These are phyloP conservation scores for Lasioglossum malachurum DNA, from an alignment of 2,888 invertebrate species.

Conservation along the genomic window DNA sequence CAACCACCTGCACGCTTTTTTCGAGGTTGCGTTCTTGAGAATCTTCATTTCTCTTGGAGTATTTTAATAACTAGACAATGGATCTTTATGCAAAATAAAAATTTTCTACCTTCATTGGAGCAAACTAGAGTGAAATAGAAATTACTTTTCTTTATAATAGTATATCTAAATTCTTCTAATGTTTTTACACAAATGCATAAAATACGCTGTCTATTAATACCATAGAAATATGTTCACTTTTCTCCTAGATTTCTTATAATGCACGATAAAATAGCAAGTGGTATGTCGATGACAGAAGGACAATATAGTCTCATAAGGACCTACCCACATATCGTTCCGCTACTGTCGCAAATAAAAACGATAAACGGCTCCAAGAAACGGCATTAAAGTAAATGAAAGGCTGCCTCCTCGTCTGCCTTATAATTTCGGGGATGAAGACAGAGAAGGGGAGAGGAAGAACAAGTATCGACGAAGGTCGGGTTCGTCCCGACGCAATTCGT, in stretches of 20 bases:
- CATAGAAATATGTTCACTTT: neutral
- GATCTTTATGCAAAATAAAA: too few species aligned
- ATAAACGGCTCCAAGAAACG: slow-evolving; percentile 52
- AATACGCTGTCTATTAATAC: too few species aligned
- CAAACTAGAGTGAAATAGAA: too few species aligned
- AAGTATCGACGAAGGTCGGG: slow-evolving; percentile 65
- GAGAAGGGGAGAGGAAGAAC: slow-evolving; percentile 39
- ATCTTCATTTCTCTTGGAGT: neutral
- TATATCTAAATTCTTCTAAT: too few species aligned
- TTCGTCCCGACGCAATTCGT: slow-evolving; percentile 28
- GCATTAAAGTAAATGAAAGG: slow-evolving; percentile 59
- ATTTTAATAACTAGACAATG: neutral
- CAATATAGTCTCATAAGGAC: slow-evolving; percentile 2
- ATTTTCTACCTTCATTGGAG: too few species aligned
- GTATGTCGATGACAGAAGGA: neutral
- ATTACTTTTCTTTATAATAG: too few species aligned
- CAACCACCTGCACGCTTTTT: neutral
- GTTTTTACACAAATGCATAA: too few species aligned
- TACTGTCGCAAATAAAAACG: slow-evolving; percentile 43
- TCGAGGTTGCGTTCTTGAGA: neutral
- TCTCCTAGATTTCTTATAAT: too few species aligned
- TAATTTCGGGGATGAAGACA: slow-evolving; percentile 59
- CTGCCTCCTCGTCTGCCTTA: slow-evolving; percentile 30
- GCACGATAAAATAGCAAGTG: neutral
- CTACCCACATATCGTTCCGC: slow-evolving; percentile 19